Evolutionary conservation across 2,888 invertebrate genomes (phyloP), one percentile per base, ranked within the genome.

Genomic region (Alentia gelatinosa): DNA sequence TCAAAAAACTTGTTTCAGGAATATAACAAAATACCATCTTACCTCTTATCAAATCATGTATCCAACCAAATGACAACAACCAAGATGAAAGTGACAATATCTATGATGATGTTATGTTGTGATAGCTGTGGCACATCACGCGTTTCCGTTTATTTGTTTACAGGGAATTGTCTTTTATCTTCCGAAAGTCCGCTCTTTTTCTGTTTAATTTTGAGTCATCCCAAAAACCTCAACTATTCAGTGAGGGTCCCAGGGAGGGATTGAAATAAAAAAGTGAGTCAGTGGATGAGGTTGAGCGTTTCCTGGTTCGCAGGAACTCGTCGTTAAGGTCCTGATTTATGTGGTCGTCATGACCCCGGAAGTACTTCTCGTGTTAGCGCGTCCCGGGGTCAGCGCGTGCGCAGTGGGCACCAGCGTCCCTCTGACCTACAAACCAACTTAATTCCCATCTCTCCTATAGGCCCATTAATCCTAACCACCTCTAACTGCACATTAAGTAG

Each of bases 301-400:
- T 68, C 68, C 68, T 68, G 68, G 68, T 68, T 68, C 26, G 3
- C 4, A 33, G 30, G 68, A 68, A 68, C n/a, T 37, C 7, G 12
- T 40, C 83, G 83, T 40, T 83, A 83, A 83, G 35, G 83, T 4
- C n/a, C n/a, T 83, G 40, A 83, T 83, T 83, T 83, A 83, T 83
- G 83, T 83, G 83, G n/a, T 37, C 1, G 83, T 9, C 39, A 12
- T 83, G 83, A 83, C 83, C 83, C 39, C 83, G 39, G 83, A 40
- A 40, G 39, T 37, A 39, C 83, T 37, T 83, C 37, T 37, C 7
- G 83, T n/a, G 83, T 37, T 15, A 83, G 83, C 83, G 83, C 39
- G 83, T 37, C 39, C 40, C 23, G 83, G 39, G 83, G 83, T 83
- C 83, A 83, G 83, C 40, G 83, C 83, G 83, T 37, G 40, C 83